These are phyloP conservation scores for Apotomis turbidana DNA, from an alignment of 2,888 invertebrate species.

Conservation along the genomic window DNA sequence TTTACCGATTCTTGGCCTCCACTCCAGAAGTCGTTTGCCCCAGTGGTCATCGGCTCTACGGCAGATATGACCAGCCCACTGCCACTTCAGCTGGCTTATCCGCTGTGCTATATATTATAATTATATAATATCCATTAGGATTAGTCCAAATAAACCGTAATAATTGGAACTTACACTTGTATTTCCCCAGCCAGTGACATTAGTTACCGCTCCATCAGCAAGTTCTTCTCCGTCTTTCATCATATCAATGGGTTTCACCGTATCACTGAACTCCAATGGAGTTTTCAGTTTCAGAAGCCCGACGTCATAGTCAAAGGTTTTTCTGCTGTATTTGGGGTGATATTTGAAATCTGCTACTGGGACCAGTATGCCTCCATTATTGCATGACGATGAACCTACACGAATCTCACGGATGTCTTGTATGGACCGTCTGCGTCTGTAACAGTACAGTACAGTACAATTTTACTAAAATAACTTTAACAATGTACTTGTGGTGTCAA, in stretches of 20 bases:
- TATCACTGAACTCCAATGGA: slow-evolving; percentile 74
- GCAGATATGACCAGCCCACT: too few relatives aligned
- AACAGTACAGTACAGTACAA: slow-evolving; percentile 30
- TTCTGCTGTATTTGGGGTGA: slow-evolving; percentile 79
- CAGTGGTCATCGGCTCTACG: too few relatives aligned
- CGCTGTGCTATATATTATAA: too few relatives aligned
- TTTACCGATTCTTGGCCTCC: too few relatives aligned
- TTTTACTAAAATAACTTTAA: neutral
- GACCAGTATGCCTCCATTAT: slow-evolving; percentile 77
- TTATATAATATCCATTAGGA: too few relatives aligned
- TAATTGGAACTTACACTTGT: slow-evolving; percentile 55
- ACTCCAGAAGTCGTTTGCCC: too few relatives aligned
- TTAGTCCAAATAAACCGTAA: neutral
- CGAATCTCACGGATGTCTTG: slow-evolving; percentile 66
- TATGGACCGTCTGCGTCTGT: slow-evolving; percentile 58
- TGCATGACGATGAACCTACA: slow-evolving; percentile 79
- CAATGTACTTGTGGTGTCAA: too few relatives aligned
- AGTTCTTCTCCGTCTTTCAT: slow-evolving; percentile 65
- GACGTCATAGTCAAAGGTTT: slow-evolving; percentile 82
- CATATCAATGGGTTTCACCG: slow-evolving; percentile 72
- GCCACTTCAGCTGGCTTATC: too few relatives aligned
- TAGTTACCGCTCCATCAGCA: slow-evolving; percentile 64
- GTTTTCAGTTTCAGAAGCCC: slow-evolving; percentile 81
- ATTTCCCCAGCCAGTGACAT: slow-evolving; percentile 76
- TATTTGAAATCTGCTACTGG: slow-evolving; percentile 74